Percentiles rank a stretch among this genome's conserved stretches.
Evolutionary conservation across 2,888 invertebrate species (phyloP).

Genomic region (Adineta ricciae): DNA sequence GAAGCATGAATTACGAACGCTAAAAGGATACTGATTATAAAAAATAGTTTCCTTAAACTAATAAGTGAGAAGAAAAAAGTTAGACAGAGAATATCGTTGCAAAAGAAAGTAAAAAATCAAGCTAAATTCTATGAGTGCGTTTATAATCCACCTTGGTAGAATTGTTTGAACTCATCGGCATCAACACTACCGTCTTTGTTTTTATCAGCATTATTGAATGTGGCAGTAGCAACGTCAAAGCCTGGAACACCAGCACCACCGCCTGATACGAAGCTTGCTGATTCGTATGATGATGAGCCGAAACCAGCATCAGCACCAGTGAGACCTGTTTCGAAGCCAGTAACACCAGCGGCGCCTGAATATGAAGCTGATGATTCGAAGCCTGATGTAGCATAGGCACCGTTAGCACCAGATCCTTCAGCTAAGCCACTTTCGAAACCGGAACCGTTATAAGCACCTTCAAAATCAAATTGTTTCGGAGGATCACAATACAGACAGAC

Average conservation of each 20-base stretch:
- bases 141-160: not conserved
- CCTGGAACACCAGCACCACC: not conserved
- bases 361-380: not conserved
- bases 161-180: not conserved
- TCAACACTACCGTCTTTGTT: not conserved
- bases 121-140: not conserved
- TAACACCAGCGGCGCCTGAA: not conserved
- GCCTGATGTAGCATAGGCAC: not conserved
- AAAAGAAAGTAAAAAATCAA: not conserved
- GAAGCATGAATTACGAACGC: not conserved
- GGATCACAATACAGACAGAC: not conserved
- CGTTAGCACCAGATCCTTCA: not conserved
- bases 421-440: not conserved
- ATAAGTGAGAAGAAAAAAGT: not conserved
- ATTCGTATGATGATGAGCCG: not conserved
- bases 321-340: not conserved
- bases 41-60: not conserved
- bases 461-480: not conserved
- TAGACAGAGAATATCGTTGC: not conserved
- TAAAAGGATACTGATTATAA: not conserved
- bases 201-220: not conserved
- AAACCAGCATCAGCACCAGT: not conserved
- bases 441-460: not conserved
- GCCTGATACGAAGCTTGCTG: not conserved
- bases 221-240: not conserved